Conservation (phyloP, 2,113 vertebrate species). For the Gnathonemus longibarbis region DNA sequence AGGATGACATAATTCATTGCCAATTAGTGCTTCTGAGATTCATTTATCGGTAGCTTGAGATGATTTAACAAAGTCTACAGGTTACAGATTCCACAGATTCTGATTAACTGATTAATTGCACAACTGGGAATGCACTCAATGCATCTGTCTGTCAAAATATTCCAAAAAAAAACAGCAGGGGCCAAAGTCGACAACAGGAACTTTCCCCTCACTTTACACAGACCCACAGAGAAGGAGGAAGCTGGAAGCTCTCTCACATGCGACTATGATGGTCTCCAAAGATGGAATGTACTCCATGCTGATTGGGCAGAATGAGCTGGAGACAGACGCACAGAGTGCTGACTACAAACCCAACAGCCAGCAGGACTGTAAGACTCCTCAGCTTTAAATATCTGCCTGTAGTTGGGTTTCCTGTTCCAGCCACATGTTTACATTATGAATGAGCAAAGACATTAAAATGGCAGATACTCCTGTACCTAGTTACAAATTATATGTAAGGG, state of each 20-base stretch:
- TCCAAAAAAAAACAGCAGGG: not conserved
- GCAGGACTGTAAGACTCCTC: not conserved
- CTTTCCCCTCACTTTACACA: not conserved
- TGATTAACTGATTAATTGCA: not conserved
- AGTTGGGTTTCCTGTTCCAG: not conserved
- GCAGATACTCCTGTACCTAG: not conserved
- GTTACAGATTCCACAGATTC: not conserved
- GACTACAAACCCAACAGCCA: not conserved
- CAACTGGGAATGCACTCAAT: not conserved
- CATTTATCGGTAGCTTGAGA: not conserved
- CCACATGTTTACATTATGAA: not conserved
- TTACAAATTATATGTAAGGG: not conserved
- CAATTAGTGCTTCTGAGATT: not conserved
- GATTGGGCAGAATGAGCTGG: not conserved
- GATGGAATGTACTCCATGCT: not conserved
- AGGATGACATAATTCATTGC: not conserved
- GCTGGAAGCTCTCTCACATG: too few species aligned
- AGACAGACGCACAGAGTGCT: not conserved
- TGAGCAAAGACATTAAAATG: not conserved
- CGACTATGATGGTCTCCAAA: not conserved
- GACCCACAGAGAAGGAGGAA: not conserved
- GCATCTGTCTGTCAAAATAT: not conserved
- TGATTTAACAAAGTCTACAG: not conserved
- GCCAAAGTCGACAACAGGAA: not conserved
- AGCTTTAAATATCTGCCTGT: not conserved